phyloP scores from a whole-genome alignment of 2,888 invertebrate genomes.

The Xylota segnis region DNA sequence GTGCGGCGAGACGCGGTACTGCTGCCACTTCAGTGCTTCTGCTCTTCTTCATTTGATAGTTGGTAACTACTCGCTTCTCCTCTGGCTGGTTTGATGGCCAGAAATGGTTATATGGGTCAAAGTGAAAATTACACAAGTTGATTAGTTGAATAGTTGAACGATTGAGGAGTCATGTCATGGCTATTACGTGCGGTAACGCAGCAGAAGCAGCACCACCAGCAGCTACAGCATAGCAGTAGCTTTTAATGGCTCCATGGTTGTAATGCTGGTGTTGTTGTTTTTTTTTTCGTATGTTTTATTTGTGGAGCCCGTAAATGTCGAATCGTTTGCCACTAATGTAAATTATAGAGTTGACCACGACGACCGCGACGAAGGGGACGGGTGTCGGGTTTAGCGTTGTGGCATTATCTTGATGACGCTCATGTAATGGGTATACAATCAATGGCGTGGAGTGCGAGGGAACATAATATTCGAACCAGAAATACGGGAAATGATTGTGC shows the following conservation, averaged over 20 bases:
- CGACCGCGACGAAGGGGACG: conserved; percentile 1
- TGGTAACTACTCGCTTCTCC: background rate
- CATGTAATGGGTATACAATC: conserved; percentile 58
- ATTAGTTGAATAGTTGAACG: conserved; percentile 58
- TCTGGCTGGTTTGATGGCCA: conserved; percentile 11
- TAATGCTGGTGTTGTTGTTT: background rate
- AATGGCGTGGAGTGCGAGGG: conserved; percentile 4
- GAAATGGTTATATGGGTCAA: conserved; percentile 66
- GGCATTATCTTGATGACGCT: conserved; percentile 50
- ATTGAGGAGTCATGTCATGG: conserved; percentile 69
- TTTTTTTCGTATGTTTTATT: conserved; percentile 12
- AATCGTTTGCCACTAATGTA: conserved; percentile 64
- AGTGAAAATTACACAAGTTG: conserved; percentile 68
- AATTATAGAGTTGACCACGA: conserved; percentile 61
- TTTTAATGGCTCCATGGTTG: conserved; percentile 41
- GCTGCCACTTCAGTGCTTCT: background rate
- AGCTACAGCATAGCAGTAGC: conserved; percentile 2
- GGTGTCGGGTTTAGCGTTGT: conserved; percentile 17
- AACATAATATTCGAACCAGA: conserved; percentile 53
- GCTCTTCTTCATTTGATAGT: background rate
- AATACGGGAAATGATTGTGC: conserved; percentile 69
- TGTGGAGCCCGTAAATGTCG: conserved; percentile 50
- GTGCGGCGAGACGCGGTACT: background rate
- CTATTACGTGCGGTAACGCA: conserved; percentile 61
- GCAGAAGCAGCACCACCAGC: conserved; percentile 35